Conservation (phyloP, 2,113 vertebrate genomes). For the Cebidichthys violaceus region DNA sequence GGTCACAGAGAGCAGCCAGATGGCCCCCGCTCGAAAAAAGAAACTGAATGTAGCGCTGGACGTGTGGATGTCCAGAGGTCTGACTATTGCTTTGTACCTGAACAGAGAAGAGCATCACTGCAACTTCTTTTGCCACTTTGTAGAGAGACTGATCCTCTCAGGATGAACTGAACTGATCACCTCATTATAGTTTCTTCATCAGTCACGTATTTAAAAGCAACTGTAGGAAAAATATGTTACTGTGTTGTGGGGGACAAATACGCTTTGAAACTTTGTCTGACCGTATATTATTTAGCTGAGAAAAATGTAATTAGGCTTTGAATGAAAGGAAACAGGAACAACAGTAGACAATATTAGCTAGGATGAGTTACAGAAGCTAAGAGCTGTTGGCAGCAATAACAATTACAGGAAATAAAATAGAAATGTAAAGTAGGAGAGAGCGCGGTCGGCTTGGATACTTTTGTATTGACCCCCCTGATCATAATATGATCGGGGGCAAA, state of each 20-base stretch:
- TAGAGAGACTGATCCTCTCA: background rate
- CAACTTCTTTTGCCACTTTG: background rate
- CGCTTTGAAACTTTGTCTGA: background rate
- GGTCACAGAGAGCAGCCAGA: slow-evolving; percentile 93
- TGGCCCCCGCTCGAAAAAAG: slow-evolving; percentile 86
- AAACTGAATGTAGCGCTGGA: slow-evolving; percentile 85
- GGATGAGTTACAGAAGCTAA: background rate
- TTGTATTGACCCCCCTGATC: no score
- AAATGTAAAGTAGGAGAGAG: background rate
- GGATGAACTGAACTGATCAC: background rate
- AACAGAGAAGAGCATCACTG: background rate
- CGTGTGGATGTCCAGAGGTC: slow-evolving; percentile 91
- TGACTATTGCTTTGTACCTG: slow-evolving; percentile 97
- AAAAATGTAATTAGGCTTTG: slow-evolving; percentile 7
- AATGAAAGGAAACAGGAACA: slow-evolving; percentile 15
- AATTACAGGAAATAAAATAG: background rate
- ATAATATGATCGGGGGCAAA: background rate
- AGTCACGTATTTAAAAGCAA: background rate
- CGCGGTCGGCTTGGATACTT: no score
- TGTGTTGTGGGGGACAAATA: background rate
- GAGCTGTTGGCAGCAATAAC: background rate
- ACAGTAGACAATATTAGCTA: background rate
- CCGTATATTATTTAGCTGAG: background rate
- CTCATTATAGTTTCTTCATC: background rate
- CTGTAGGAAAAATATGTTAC: background rate